Base-by-base conservation (phyloP, 2,113 vertebrate genomes). In the Cyanoliseus patagonus region DNA sequence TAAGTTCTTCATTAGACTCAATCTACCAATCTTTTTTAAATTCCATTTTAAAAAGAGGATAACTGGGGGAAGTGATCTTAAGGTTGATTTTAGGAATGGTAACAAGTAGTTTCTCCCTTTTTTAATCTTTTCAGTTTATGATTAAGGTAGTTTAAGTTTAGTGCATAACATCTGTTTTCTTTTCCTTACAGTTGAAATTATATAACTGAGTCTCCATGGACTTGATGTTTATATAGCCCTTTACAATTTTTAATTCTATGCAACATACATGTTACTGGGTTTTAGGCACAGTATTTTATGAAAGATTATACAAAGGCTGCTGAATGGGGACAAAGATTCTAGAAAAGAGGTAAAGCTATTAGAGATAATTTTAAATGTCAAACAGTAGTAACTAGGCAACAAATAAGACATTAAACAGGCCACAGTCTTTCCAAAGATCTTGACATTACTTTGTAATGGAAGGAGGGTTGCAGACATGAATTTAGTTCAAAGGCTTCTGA, bases 331-430 rank as follows among this genome's bases (percentile, higher is more conserved):
- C 0, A 0, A 87, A 89, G 47, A 86, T 39, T 22, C 44, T 44
- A 83, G 30, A 47, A 95, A 92, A 84, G 89, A 78, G 55, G 59
- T 79, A 90, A 94, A 88, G 73, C 64, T 86, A 74, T 93, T 88
- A 83, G 41, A 93, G 28, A 78, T 93, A 92, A 94, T 96, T 89
- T 41, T 68, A 62, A 55, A 86, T 79, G 81, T 92, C 94, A 96
- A 95, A 91, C 84, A 94, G 66, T 84, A 91, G 81, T 95, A 92
- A 85, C 70, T 79, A 83, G 57, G 91, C 89, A 77, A 91, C 83
- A 95, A 95, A 72, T 39, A 82, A 73, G 83, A 97, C 57, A 88
- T 76, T 87, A 68, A 95, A 83, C 91, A 96, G 86, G 68, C 57
- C 57, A 57, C 31, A 64, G 44, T 69, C 57, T 87, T 88, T 92